Percentiles rank a stretch among this genome's conserved stretches.
Conservation (phyloP, 2,113 vertebrate genomes). For the Antigone vipio region DNA sequence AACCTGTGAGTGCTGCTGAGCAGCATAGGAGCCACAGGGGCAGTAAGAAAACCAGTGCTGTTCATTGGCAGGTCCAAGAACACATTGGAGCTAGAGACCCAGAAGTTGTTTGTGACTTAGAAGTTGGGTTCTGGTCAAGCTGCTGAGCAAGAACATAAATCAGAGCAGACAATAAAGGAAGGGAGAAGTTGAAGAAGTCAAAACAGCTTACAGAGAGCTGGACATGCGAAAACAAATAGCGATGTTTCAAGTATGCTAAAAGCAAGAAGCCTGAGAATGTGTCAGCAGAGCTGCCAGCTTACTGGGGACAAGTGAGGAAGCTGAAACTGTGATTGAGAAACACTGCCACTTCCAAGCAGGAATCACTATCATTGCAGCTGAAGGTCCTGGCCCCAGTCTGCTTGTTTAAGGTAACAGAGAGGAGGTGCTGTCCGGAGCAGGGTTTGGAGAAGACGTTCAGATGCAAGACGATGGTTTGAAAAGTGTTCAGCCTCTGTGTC, state of each 20-base stretch:
- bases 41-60: neutral
- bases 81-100: neutral
- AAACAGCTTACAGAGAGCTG: neutral
- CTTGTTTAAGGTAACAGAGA: neutral
- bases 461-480: neutral
- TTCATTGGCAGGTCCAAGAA: neutral
- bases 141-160: neutral
- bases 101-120: neutral
- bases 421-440: neutral
- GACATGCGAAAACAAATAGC: neutral
- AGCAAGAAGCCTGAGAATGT: conserved; percentile 4
- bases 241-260: neutral
- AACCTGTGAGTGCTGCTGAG: neutral
- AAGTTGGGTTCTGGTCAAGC: neutral
- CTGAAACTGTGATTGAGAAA: neutral
- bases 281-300: conserved; percentile 7
- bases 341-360: neutral
- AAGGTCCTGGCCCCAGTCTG: neutral
- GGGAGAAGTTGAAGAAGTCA: neutral
- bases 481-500: neutral
- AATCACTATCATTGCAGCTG: neutral
- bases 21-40: neutral
- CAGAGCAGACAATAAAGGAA: neutral
- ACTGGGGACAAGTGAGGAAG: neutral
- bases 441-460: neutral